These are phyloP conservation scores for Gymnobelideus leadbeateri DNA, from an alignment of 2,113 vertebrate species.

Conservation along the genomic window DNA sequence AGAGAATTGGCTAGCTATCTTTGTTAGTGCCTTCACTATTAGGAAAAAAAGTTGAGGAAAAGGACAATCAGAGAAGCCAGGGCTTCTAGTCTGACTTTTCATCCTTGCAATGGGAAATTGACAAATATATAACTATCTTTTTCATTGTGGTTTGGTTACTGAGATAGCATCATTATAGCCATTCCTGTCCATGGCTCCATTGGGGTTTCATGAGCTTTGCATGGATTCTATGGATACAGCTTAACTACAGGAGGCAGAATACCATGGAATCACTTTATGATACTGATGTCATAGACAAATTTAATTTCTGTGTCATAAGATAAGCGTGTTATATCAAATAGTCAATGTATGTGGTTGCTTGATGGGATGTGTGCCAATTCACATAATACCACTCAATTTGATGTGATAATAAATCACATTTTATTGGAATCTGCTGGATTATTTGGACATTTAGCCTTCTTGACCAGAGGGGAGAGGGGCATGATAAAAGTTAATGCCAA, in stretches of 20 bases:
- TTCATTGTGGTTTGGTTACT: rapidly evolving
- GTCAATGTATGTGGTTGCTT: not conserved
- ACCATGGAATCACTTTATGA: no score
- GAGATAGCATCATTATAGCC: not conserved
- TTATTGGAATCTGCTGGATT: not conserved
- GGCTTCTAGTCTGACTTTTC: rapidly evolving
- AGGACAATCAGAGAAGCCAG: rapidly evolving
- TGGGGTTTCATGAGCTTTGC: not conserved
- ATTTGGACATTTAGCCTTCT: not conserved
- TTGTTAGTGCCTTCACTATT: not conserved
- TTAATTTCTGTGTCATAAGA: not conserved
- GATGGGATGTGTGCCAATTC: not conserved
- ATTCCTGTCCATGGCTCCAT: not conserved
- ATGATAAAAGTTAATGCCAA: not conserved
- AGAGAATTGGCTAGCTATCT: not conserved
- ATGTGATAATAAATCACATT: rapidly evolving
- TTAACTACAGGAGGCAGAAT: not conserved
- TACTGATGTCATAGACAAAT: not conserved
- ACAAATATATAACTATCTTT: no score
- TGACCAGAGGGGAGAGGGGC: not conserved
- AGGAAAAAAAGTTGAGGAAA: not conserved
- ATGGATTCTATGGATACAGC: not conserved
- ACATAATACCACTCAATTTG: not conserved
- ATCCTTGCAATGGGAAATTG: rapidly evolving
- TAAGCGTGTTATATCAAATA: not conserved